These are phyloP conservation scores for Buathra laborator DNA, from an alignment of 2,888 invertebrate species.

Conservation along the genomic window DNA sequence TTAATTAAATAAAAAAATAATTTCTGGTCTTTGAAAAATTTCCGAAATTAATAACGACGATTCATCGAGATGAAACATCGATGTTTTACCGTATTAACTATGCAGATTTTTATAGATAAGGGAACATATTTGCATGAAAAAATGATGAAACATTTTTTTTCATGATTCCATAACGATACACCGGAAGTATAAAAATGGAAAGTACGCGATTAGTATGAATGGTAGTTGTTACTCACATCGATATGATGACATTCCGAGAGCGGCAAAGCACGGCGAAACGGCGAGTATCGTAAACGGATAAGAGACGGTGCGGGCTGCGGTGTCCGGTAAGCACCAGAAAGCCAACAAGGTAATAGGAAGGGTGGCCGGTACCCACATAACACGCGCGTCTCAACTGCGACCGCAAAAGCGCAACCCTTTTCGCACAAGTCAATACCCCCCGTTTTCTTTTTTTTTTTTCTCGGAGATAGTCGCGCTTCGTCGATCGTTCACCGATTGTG, in stretches of 20 bases:
- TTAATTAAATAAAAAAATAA: too few species aligned
- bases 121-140: too few species aligned
- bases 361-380: conserved; percentile 63
- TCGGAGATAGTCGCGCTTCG: background rate
- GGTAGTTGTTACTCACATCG: conserved; percentile 53
- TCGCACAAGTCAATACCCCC: conserved; percentile 7
- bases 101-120: too few species aligned
- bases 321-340: conserved; percentile 65
- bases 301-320: conserved; percentile 51
- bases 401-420: conserved; percentile 57
- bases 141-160: background rate
- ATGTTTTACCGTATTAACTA: too few species aligned
- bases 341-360: conserved; percentile 62
- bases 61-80: too few species aligned
- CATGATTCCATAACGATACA: background rate
- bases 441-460: background rate
- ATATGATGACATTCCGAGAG: conserved; percentile 38
- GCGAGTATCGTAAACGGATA: conserved; percentile 29
- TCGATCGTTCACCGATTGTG: conserved; percentile 2
- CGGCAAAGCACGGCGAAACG: conserved; percentile 39
- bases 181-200: background rate
- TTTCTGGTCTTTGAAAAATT: too few species aligned
- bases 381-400: conserved; percentile 56
- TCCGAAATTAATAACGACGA: too few species aligned
- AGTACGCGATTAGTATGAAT: background rate